Evolutionary conservation across 2,797 vertebrate species (phyloP).

Genomic region (Oreochromis grahami): DNA sequence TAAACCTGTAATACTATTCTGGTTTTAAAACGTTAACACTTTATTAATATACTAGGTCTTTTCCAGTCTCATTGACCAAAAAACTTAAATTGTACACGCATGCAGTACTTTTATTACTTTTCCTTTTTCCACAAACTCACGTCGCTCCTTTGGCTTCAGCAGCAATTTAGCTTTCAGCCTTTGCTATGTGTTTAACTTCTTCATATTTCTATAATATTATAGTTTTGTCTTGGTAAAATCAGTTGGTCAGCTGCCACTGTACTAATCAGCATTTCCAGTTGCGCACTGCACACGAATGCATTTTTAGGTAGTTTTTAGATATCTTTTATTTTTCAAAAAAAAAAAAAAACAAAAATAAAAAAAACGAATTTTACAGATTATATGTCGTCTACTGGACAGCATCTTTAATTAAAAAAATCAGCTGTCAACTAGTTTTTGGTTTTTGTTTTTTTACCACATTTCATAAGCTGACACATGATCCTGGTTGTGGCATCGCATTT

Average conservation of each 20-base stretch:
- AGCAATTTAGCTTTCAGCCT: background rate
- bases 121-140: background rate
- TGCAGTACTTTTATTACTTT: background rate
- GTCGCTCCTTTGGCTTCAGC: background rate
- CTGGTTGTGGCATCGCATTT: fast-evolving
- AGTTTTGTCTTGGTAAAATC: background rate
- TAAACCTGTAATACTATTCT: background rate
- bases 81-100: background rate
- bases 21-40: background rate
- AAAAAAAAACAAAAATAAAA: background rate
- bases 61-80: background rate
- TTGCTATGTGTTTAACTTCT: background rate
- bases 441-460: background rate
- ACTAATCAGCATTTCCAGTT: fast-evolving
- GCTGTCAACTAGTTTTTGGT: background rate
- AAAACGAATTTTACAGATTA: fast-evolving
- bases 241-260: fast-evolving
- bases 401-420: background rate
- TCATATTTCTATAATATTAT: background rate
- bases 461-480: background rate
- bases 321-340: background rate
- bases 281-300: too few relatives aligned
- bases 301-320: background rate
- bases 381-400: background rate
- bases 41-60: background rate